These are phyloP conservation scores for Petrophora chlorosata DNA, from an alignment of 2,888 invertebrate species.

Conservation along the genomic window DNA sequence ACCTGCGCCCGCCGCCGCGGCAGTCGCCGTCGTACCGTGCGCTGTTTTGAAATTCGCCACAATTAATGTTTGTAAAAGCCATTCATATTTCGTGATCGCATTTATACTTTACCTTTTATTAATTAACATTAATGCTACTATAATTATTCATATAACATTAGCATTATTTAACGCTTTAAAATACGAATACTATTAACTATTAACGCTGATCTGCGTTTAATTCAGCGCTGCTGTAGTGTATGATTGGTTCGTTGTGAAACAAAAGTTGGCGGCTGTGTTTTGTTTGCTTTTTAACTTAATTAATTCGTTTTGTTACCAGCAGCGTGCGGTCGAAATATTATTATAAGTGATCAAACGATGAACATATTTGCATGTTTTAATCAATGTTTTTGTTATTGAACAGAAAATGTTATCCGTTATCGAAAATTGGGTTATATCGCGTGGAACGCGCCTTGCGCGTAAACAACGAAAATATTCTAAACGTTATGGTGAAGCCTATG, in stretches of 20 bases:
- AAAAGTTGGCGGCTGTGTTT: constrained; percentile 50
- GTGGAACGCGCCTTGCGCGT: neutral
- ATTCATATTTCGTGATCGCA: constrained; percentile 24
- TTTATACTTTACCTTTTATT: constrained; percentile 9
- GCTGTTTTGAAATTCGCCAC: constrained; percentile 32
- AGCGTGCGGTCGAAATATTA: constrained; percentile 48
- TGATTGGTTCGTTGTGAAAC: constrained; percentile 44
- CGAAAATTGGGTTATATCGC: constrained; percentile 4
- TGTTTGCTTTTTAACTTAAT: constrained; percentile 64
- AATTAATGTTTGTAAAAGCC: constrained; percentile 33
- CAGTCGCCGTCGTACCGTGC: too few species aligned
- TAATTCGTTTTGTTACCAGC: constrained; percentile 55
- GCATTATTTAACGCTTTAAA: neutral
- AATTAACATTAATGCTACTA: neutral
- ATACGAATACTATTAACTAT: neutral
- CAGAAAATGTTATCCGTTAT: constrained; percentile 1
- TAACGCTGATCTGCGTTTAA: constrained; percentile 36
- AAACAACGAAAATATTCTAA: neutral
- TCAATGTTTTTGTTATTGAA: constrained; percentile 40
- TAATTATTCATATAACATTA: constrained; percentile 1
- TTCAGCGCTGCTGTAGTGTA: constrained; percentile 39
- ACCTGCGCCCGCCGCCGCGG: too few species aligned
- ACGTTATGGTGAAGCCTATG: constrained; percentile 25
- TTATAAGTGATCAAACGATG: constrained; percentile 35
- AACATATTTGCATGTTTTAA: constrained; percentile 50